These are phyloP conservation scores for Drosophila cardini DNA, from an alignment of 1,140 invertebrate genomes.

Conservation along the genomic window DNA sequence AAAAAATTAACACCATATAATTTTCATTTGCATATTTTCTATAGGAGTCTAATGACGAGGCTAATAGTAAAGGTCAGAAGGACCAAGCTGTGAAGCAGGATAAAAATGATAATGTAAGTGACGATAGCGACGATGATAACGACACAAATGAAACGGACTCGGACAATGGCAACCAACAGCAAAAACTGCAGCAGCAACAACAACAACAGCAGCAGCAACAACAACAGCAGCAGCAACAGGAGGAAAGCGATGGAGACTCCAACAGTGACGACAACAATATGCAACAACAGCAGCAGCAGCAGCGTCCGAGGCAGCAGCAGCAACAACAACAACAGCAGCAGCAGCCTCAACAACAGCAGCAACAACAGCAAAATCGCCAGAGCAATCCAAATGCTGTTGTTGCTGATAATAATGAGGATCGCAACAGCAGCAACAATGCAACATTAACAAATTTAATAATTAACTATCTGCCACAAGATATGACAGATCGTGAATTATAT, in stretches of 20 bases:
- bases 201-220: constrained; percentile 13
- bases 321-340: constrained; percentile 12
- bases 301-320: constrained; percentile 3
- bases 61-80: neutral
- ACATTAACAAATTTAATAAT: constrained; percentile 93
- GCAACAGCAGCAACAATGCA: constrained; percentile 12
- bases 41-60: neutral
- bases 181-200: neutral
- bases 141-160: neutral
- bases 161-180: constrained; percentile 1
- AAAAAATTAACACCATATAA: too few relatives aligned
- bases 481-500: constrained; percentile 95
- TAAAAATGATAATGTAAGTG: constrained; percentile 4
- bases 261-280: neutral
- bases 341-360: neutral
- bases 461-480: constrained; percentile 97
- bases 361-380: constrained; percentile 5
- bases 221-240: constrained; percentile 1
- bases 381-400: neutral
- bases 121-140: neutral
- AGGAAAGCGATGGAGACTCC: neutral
- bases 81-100: neutral
- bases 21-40: neutral
- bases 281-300: constrained; percentile 13
- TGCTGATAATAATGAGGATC: constrained; percentile 5